These are phyloP conservation scores for Hoplias malabaricus DNA, from an alignment of 2,113 vertebrate genomes.

Conservation along the genomic window DNA sequence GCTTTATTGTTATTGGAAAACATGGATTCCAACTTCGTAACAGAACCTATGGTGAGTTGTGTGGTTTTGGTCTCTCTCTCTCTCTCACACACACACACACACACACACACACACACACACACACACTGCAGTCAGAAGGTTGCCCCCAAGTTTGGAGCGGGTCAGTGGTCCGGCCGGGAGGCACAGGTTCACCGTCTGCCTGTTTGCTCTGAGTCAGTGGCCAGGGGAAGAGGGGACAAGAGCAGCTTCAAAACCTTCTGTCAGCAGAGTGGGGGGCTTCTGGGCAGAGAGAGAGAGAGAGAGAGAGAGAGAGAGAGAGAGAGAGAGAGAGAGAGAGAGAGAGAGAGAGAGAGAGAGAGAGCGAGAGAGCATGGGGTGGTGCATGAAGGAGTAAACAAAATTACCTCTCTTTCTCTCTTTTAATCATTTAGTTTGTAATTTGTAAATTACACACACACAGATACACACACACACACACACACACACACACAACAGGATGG, in stretches of 20 bases:
- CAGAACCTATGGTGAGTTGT: background rate
- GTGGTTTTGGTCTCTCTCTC: background rate
- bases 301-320: background rate
- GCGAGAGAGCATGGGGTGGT: background rate
- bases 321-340: background rate
- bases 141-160: background rate
- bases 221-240: constrained; percentile 4
- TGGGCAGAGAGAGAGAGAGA: background rate
- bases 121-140: background rate
- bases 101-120: too few relatives aligned
- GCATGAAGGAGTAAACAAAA: background rate
- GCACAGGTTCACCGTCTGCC: constrained; percentile 30
- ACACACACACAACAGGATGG: constrained; percentile 55
- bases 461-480: constrained; percentile 54
- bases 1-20: too few relatives aligned
- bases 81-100: too few relatives aligned
- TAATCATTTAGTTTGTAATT: too few relatives aligned
- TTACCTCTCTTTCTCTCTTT: background rate
- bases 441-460: constrained; percentile 49
- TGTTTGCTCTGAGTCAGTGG: constrained; percentile 34
- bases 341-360: background rate
- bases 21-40: background rate
- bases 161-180: background rate
- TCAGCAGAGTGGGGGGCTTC: background rate
- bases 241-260: constrained; percentile 38